Evolutionary conservation across 2,113 vertebrate genomes (phyloP), one percentile per base, ranked within the genome.

Genomic region (Columba janthina): DNA sequence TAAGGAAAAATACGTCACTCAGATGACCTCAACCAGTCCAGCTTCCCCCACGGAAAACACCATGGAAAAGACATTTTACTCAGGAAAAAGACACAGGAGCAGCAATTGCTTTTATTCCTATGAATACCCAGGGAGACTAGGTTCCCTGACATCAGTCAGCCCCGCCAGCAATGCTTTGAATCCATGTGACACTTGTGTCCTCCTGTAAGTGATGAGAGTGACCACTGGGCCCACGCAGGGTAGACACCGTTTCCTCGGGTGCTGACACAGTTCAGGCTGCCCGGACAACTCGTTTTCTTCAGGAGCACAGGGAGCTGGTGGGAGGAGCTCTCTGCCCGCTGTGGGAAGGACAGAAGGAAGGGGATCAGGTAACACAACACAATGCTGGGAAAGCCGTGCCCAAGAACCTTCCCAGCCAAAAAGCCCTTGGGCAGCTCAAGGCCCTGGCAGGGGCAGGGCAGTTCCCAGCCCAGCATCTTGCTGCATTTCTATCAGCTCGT

Each of bases 21-120:
- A 8, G 9, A 34, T 64, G 15, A 60, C 34, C 62, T 51, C 29
- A 73, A 40, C 15, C 46, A 66, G 11, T n/a, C 53, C 66, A 17
- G 24, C 21, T 48, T 75, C 44, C 81, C 60, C 61, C 40, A 21
- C 3, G 22, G 40, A 66, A 75, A 70, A 81, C 42, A 56, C 44
- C 34, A 65, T 0, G 5, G 28, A 85, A 87, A 87, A 82, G 3
- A 75, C 14, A 44, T 36, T 80, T 93, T 21, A 71, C 42, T 81
- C 58, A 12, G 19, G 60, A 74, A 94, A 87, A 86, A 44, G 76
- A 80, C 61, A 89, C n/a, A 78, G 67, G 36, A 85, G 50, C 69
- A 88, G 54, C 58, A 72, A 40, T 50, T 25, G 1, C 20, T 84
- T 97, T 97, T 96, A 94, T 97, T 95, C 51, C 65, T 90, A 34